These are phyloP conservation scores for Andrena flavipes DNA, from an alignment of 2,888 invertebrate species.

Conservation along the genomic window DNA sequence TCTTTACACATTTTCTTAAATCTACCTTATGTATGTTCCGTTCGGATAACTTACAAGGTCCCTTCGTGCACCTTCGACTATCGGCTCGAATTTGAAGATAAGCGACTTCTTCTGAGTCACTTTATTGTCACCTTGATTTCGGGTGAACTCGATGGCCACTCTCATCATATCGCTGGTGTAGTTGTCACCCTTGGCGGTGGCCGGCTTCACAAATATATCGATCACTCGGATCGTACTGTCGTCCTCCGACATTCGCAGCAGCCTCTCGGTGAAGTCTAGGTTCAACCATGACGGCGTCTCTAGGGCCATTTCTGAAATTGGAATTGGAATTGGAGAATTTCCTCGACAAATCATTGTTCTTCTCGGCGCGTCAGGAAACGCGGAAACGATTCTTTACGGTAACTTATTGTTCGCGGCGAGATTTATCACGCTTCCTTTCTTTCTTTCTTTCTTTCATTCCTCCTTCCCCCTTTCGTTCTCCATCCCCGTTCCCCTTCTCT, in stretches of 20 bases:
- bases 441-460: background rate
- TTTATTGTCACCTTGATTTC: slow-evolving; percentile 51
- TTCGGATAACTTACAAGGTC: slow-evolving; percentile 70
- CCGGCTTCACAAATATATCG: slow-evolving; percentile 74
- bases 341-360: slow-evolving; percentile 74
- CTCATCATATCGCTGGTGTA: slow-evolving; percentile 83
- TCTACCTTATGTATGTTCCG: background rate
- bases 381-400: slow-evolving; percentile 73
- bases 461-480: background rate
- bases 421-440: slow-evolving; percentile 68
- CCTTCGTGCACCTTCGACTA: slow-evolving; percentile 83
- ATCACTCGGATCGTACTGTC: slow-evolving; percentile 76
- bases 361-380: slow-evolving; percentile 64
- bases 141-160: slow-evolving; percentile 68
- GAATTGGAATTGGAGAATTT: slow-evolving; percentile 75
- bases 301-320: slow-evolving; percentile 75
- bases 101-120: slow-evolving; percentile 73
- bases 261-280: slow-evolving; percentile 74
- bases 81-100: slow-evolving; percentile 83
- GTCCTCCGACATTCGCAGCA: slow-evolving; percentile 74
- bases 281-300: slow-evolving; percentile 77
- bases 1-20: background rate
- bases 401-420: slow-evolving; percentile 72
- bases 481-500: background rate
- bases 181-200: slow-evolving; percentile 82